A percentile compares a stretch with the other conserved stretches of the same genome.
phyloP scores from a whole-genome alignment of 2,888 invertebrate genomes.

The Cacoxenus indagator region DNA sequence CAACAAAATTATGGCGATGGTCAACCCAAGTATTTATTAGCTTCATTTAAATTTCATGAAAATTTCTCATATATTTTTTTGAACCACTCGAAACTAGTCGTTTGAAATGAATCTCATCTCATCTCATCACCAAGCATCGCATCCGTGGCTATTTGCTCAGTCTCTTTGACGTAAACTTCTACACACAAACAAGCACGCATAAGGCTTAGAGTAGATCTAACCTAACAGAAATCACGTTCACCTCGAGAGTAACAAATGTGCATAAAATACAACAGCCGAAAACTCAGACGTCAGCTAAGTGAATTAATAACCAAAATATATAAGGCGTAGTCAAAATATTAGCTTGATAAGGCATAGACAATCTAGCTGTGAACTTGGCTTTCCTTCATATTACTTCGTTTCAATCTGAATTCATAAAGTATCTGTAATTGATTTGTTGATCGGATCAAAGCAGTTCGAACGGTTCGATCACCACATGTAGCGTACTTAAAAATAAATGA shows the following conservation, averaged over 20 bases:
- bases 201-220: background rate
- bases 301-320: slow-evolving; percentile 29
- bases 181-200: background rate
- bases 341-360: background rate
- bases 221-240: slow-evolving; percentile 56
- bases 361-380: too few species aligned
- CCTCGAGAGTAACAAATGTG: slow-evolving; percentile 61
- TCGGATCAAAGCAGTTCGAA: background rate
- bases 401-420: too few species aligned
- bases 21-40: slow-evolving; percentile 59
- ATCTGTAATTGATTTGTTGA: background rate
- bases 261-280: slow-evolving; percentile 60
- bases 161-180: slow-evolving; percentile 8
- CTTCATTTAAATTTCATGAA: slow-evolving; percentile 58
- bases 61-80: slow-evolving; percentile 15
- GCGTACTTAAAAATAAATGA: background rate
- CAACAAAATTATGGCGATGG: slow-evolving; percentile 25
- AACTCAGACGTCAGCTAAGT: slow-evolving; percentile 49
- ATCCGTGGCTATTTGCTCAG: too few species aligned
- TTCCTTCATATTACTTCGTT: too few species aligned
- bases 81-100: slow-evolving; percentile 18
- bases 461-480: background rate
- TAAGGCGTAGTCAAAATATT: slow-evolving; percentile 23
- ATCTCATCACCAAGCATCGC: background rate
- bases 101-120: background rate